Evolutionary conservation across 2,797 vertebrate species (phyloP), one percentile per base, ranked within the genome.

Genomic region (Microctenopoma steveboyesi): DNA sequence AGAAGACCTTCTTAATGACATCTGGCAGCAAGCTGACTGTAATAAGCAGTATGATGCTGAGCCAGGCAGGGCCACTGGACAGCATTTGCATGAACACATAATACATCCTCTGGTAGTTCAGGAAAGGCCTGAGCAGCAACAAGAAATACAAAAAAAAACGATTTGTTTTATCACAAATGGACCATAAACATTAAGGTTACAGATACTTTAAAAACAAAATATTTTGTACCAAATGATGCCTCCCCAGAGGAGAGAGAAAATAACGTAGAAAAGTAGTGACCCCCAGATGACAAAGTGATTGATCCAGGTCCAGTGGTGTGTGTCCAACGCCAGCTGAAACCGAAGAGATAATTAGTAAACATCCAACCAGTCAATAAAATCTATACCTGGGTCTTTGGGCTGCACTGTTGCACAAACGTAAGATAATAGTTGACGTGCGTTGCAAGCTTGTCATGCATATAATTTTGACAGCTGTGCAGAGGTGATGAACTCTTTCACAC

Each of bases 221-320:
- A 5, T 33, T 40, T 67, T 93, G 58, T 96, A 99, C 98, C 98
- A 99, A 93, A 96, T 95, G 83, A 99, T 94, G 79, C 98, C 98
- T 88, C 98, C 97, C 97, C 97, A 99, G 81, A 99, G 96, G 40
- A 99, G 95, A 69, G 98, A 99, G 93, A 99, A 99, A 86, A 97
- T 89, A 49, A 98, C 89, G 68, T 99, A 99, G 93, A 99, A 99
- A 42, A 97, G 91, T 64, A 99, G 91, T 0, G 98, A 99, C 25
- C 98, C 98, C 98, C 98, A 99, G 88, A 98, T 98, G 81, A 99
- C 95, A 76, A 99, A 98, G 84, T 99, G 98, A 93, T 99, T 99
- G 91, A 99, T 96, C 98, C 98, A 99, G 0, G 98, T 99, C 98
- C 98, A 99, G 92, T 99, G 96, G 82, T 96, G 97, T 11, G 98